Evolutionary conservation across 2,888 invertebrate species (phyloP), one percentile per base, ranked within the genome.

Genomic region (Caenorhabditis wallacei): DNA sequence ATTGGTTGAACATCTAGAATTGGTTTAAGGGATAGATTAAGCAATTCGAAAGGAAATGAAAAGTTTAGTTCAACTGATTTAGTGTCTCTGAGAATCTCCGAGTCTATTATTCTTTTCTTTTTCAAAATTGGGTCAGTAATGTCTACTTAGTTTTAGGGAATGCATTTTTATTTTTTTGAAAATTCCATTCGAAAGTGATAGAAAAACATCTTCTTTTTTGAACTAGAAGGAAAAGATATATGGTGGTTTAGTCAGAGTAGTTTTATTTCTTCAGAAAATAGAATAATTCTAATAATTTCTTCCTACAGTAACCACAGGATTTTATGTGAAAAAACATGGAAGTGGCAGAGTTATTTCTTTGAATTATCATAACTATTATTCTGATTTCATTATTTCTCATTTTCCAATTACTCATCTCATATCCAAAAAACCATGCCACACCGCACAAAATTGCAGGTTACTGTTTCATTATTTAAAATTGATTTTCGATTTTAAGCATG

Each of bases 1-100:
- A 85, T 85, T 37, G 87, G 87, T 72, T 85, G 87, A n/a, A 87
- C 71, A 61, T 87, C 87, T 87, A 69, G 18, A 76, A 76, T 35
- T 16, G 8, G 40, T 54, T 40, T 11, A 51, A n/a, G 10, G 53
- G 37, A 20, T 10, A 2, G 53, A 43, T 13, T 18, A 18, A 18
- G 53, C 18, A 7, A 22, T 37, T 13, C 22, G 10, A 1, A 43
- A 22, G 26, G 46, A 40, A 35, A n/a, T 3, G 24, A 30, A 59
- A 22, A 35, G 3, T 16, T 18, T 18, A 43, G 18, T 16, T 16
- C n/a, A 24, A 43, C 43, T 51, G 68, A 24, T 64, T 66, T 57
- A 48, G 74, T 66, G 74, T 66, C 74, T 63, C 74, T 64, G 51
- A 51, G 11, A 2, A 5, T 5, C 11, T 40, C 40, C 40, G 13